These are phyloP conservation scores for Drosophila setosimentum DNA, from an alignment of 2,888 invertebrate species.

Conservation along the genomic window DNA sequence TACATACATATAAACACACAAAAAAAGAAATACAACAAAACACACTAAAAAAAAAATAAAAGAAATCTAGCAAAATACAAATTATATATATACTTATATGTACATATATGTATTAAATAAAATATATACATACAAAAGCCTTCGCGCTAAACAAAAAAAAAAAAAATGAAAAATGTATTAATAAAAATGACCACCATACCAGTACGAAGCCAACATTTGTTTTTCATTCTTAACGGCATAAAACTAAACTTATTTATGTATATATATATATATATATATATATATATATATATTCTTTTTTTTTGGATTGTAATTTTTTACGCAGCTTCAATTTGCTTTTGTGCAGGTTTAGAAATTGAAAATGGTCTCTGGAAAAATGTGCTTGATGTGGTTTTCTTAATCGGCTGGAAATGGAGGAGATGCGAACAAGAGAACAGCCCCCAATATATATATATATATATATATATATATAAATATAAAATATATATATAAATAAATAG, in stretches of 20 bases:
- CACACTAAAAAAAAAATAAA: slow-evolving; percentile 22
- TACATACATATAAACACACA: slow-evolving; percentile 17
- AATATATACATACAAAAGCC: slow-evolving; percentile 41
- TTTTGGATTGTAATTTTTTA: background rate
- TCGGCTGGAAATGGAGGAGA: background rate
- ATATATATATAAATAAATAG: background rate
- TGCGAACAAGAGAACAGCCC: background rate
- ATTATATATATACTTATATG: slow-evolving; percentile 15
- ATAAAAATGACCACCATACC: slow-evolving; percentile 65
- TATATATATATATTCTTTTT: too few species aligned
- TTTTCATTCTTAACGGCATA: slow-evolving; percentile 9
- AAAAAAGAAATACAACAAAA: slow-evolving; percentile 14
- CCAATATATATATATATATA: background rate
- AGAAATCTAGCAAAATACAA: slow-evolving; percentile 21
- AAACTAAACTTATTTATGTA: background rate
- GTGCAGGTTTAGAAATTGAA: background rate
- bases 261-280: too few species aligned
- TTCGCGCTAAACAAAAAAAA: slow-evolving; percentile 38
- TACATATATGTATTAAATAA: slow-evolving; percentile 37
- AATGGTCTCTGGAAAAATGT: background rate
- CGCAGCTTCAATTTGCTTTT: background rate
- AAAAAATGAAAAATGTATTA: slow-evolving; percentile 22
- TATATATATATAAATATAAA: background rate
- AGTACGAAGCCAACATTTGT: slow-evolving; percentile 29
- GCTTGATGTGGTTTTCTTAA: background rate